A percentile compares a stretch with the other conserved stretches of the same genome.
Conservation (phyloP, 2,113 vertebrate species). For the Notarius lentiginosus region DNA sequence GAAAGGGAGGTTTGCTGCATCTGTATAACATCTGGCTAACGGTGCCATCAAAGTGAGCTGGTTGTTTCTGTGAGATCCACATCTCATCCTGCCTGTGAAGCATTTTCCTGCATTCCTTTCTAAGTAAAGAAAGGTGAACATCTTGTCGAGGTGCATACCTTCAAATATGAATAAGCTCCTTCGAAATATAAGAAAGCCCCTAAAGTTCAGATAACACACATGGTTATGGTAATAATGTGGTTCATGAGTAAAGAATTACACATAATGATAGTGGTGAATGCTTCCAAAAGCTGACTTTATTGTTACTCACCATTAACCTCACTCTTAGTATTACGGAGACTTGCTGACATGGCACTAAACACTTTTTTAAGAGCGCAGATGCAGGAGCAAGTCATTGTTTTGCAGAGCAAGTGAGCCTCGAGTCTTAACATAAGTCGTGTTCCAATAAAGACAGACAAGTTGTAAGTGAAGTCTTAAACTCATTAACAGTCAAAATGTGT, state of each 20-base stretch:
- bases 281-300: slow-evolving; percentile 16
- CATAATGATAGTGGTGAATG: slow-evolving; percentile 5
- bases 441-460: not conserved
- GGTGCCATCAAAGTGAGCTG: slow-evolving; percentile 62
- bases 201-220: not conserved
- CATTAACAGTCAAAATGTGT: not conserved
- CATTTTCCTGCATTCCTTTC: slow-evolving; percentile 16
- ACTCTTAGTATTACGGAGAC: not conserved
- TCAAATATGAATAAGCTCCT: slow-evolving; percentile 1
- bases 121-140: slow-evolving; percentile 36
- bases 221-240: slow-evolving; percentile 6
- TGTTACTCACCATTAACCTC: slow-evolving; percentile 23
- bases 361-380: slow-evolving; percentile 12
- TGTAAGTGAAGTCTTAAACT: not conserved
- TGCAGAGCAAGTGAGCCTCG: not conserved
- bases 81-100: slow-evolving; percentile 39
- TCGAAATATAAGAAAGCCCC: not conserved
- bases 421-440: not conserved
- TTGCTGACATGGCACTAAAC: slow-evolving; percentile 1
- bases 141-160: not conserved
- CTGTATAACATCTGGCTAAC: slow-evolving; percentile 71
- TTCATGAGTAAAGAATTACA: slow-evolving; percentile 15
- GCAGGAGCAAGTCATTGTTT: not conserved
- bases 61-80: slow-evolving; percentile 53
- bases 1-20: slow-evolving; percentile 63